Evolutionary conservation across 2,888 invertebrate species (phyloP).

Genomic region (Xanthorhoe designata): DNA sequence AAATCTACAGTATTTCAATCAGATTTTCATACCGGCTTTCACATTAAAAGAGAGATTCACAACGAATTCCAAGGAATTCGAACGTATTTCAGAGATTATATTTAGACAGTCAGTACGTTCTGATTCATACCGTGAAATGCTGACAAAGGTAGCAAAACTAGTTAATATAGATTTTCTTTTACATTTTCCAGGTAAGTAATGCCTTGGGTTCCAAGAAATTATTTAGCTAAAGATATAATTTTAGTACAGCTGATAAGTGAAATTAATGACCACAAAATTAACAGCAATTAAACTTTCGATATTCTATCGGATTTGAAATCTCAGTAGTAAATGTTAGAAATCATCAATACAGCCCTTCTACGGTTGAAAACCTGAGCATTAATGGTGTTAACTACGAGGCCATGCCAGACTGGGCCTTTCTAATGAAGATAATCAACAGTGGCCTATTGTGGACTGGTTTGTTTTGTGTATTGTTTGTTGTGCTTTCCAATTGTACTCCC

Average conservation of each 20-base stretch:
- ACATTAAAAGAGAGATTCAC: slow-evolving; percentile 30
- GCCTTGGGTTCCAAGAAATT: background rate
- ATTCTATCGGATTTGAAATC: slow-evolving; percentile 46
- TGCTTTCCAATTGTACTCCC: slow-evolving; percentile 28
- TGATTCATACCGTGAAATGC: slow-evolving; percentile 52
- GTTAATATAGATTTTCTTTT: slow-evolving; percentile 5
- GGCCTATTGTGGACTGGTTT: slow-evolving; percentile 51
- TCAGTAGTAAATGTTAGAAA: slow-evolving; percentile 44
- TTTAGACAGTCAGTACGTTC: slow-evolving; percentile 64
- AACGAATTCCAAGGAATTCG: slow-evolving; percentile 63
- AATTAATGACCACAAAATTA: background rate
- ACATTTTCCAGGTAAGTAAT: background rate
- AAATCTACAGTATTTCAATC: too few relatives aligned
- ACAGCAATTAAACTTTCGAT: slow-evolving; percentile 17
- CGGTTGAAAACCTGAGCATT: slow-evolving; percentile 64
- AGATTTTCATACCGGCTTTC: background rate
- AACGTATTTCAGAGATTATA: slow-evolving; percentile 71
- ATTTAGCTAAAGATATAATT: background rate
- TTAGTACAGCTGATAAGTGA: background rate
- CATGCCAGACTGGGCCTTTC: slow-evolving; percentile 67
- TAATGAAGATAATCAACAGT: slow-evolving; percentile 60
- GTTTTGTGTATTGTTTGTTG: slow-evolving; percentile 49
- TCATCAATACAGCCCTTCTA: slow-evolving; percentile 58
- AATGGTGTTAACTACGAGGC: slow-evolving; percentile 74
- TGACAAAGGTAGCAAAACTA: slow-evolving; percentile 52